Conservation (phyloP, 1,140 invertebrate species). For the Drosophila pseudoobscura region DNA sequence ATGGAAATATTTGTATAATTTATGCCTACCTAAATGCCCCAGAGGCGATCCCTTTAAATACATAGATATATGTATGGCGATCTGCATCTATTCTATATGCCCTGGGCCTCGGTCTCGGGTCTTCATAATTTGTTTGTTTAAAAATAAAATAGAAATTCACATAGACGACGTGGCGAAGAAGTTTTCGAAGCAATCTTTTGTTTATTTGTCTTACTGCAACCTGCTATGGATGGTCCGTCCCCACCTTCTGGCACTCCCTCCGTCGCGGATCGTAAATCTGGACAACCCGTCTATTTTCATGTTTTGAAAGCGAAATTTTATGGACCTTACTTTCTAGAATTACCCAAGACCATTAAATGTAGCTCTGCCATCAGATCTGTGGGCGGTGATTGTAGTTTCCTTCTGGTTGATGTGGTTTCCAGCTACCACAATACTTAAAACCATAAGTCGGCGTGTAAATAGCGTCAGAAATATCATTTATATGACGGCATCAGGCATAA, state of each 20-base stretch:
- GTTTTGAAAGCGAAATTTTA: slow-evolving; percentile 62
- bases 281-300: slow-evolving; percentile 31
- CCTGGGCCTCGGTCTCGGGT: slow-evolving; percentile 8
- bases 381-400: slow-evolving; percentile 70
- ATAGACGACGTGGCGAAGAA: slow-evolving; percentile 50
- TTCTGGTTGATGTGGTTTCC: slow-evolving; percentile 58
- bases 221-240: slow-evolving; percentile 35
- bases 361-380: slow-evolving; percentile 38
- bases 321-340: slow-evolving; percentile 61
- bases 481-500: slow-evolving; percentile 51
- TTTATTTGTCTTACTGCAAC: slow-evolving; percentile 72
- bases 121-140: slow-evolving; percentile 53
- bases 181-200: slow-evolving; percentile 48
- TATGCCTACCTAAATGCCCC: slow-evolving; percentile 67
- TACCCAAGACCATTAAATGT: slow-evolving; percentile 63
- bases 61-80: slow-evolving; percentile 28
- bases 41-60: slow-evolving; percentile 55
- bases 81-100: slow-evolving; percentile 28
- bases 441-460: slow-evolving; percentile 29
- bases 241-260: background rate
- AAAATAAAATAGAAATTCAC: slow-evolving; percentile 60
- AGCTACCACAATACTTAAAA: slow-evolving; percentile 39
- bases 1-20: slow-evolving; percentile 81
- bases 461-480: slow-evolving; percentile 44
- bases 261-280: slow-evolving; percentile 50